phyloP scores from a whole-genome alignment of 1,140 invertebrate genomes.

The Triops cancriformis region DNA sequence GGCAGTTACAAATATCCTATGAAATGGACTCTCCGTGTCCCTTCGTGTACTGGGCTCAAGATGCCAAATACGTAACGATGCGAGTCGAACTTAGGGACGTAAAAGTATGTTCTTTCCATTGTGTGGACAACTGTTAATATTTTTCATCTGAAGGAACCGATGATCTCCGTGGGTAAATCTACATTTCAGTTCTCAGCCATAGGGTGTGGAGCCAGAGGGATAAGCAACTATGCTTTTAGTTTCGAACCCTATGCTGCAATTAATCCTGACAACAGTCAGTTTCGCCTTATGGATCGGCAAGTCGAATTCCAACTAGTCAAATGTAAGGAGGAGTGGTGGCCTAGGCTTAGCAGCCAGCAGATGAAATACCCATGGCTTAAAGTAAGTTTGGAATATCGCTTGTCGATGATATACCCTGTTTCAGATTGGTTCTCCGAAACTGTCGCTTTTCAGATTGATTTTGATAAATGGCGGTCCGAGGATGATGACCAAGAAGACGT shows the following conservation, averaged over 20 bases:
- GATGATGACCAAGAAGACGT: conserved; percentile 55
- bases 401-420: conserved; percentile 14
- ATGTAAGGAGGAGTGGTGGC: conserved; percentile 63
- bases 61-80: conserved; percentile 59
- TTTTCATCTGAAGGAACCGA: conserved; percentile 39
- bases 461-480: conserved; percentile 71
- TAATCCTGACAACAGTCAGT: conserved; percentile 41
- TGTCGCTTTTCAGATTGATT: conserved; percentile 54
- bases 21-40: conserved; percentile 41
- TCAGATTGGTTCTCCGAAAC: conserved; percentile 23
- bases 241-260: conserved; percentile 32
- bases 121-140: conserved; percentile 21
- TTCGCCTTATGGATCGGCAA: conserved; percentile 60
- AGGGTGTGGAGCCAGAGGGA: conserved; percentile 27
- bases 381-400: conserved; percentile 39
- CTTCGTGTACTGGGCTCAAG: conserved; percentile 90
- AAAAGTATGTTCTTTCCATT: conserved; percentile 53
- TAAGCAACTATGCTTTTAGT: conserved; percentile 33
- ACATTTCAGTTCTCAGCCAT: conserved; percentile 23
- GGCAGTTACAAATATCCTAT: neutral
- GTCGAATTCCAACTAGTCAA: conserved; percentile 70
- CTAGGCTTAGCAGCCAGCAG: conserved; percentile 61
- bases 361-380: conserved; percentile 84
- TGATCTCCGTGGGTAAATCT: conserved; percentile 22
- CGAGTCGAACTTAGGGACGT: conserved; percentile 78